Evolutionary conservation across 1,140 invertebrate genomes (phyloP), one percentile per base, ranked within the genome.

Genomic region (Panagrolaimus sp.): DNA sequence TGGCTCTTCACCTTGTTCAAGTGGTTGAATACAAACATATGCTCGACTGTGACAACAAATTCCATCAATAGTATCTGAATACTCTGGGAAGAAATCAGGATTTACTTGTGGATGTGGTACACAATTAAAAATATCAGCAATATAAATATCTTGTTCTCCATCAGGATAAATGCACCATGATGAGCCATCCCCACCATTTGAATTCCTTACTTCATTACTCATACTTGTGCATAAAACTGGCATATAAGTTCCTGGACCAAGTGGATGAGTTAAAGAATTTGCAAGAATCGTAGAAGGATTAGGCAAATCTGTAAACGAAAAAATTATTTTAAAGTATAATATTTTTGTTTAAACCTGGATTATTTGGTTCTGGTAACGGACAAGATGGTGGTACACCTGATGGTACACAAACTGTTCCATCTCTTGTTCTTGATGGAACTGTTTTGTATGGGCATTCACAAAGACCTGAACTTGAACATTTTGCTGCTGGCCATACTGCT

Each of bases 91-190:
- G 20, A 71, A 68, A 14, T 82, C 80, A 31, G 74, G 68, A 25
- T 69, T 80, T 2, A 77, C 75, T 46, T 80, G 78, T 14, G 78
- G 78, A 69, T 80, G 78, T 11, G 77, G 71, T 23, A 80, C 67
- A 48, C 78, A 80, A 51, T 82, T 80, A 76, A 80, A 80, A 20
- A 82, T 74, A 46, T 80, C 78, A 9, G 78, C 78, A 47, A 80
- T 70, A 63, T 66, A 79, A 46, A 82, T 62, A 47, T 80, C 78
- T 8, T 69, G 27, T 2, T 81, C 75, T 9, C 80, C 78, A 65
- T 81, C 78, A 14, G 78, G 78, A 57, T 80, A 80, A 14, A 80
- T 66, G 62, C 78, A 80, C 72, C 72, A 78, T 3, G 77, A 77
- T 1, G 77, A 78, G 1, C 78, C 78, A 53, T 81, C 80, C 44